phyloP scores from a whole-genome alignment of 2,113 vertebrate genomes.

The Serilophus lunatus region DNA sequence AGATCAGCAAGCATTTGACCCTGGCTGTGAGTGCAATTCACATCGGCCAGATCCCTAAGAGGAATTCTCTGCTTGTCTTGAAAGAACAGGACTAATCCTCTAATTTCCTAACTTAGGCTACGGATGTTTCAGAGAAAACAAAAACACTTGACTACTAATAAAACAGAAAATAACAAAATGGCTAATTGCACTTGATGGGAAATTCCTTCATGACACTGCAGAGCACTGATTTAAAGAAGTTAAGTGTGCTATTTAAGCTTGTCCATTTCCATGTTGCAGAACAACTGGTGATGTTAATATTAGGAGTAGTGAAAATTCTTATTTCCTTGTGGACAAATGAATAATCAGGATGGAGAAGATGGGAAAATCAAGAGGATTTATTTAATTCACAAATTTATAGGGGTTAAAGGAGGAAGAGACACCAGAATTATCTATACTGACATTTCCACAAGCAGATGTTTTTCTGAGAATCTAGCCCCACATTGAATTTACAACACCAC shows the following conservation, averaged over 20 bases:
- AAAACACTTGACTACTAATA: neutral
- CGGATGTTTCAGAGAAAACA: neutral
- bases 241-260: neutral
- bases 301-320: neutral
- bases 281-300: neutral
- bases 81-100: neutral
- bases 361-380: neutral
- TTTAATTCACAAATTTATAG: neutral
- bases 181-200: neutral
- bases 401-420: neutral
- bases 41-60: neutral
- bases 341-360: neutral
- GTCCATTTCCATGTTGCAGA: neutral
- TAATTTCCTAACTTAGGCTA: neutral
- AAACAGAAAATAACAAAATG: neutral
- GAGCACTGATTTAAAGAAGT: neutral
- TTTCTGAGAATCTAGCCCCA: neutral
- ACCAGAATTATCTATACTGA: neutral
- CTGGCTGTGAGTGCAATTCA: neutral
- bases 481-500: neutral
- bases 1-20: neutral
- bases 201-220: neutral
- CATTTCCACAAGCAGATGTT: neutral
- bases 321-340: neutral
- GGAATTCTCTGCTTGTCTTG: neutral